A percentile compares a stretch with the other conserved stretches of the same genome.
Conservation (phyloP, 2,797 vertebrate species). For the Phalanger gymnotis region DNA sequence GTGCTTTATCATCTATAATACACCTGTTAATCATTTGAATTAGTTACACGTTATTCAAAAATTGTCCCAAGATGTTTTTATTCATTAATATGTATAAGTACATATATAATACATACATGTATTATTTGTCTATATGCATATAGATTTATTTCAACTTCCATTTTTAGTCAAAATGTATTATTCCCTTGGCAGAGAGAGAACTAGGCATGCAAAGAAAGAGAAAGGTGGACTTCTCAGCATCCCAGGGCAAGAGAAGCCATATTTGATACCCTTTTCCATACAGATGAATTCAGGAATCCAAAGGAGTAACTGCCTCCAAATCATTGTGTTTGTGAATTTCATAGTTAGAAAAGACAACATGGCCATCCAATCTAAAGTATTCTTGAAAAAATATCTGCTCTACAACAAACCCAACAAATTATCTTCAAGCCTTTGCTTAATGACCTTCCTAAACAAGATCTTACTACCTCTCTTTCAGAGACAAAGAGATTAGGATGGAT, state of each 20-base stretch:
- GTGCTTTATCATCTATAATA: neutral
- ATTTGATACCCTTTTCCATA: neutral
- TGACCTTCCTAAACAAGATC: neutral
- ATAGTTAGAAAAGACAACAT: neutral
- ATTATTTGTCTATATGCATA: neutral
- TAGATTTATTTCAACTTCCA: neutral
- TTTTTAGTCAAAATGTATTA: neutral
- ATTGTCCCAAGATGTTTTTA: neutral
- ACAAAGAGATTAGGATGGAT: neutral
- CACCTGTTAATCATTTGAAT: neutral
- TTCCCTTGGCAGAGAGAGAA: neutral
- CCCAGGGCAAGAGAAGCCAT: neutral
- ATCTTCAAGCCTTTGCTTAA: neutral
- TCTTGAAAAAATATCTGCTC: neutral
- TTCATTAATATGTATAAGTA: neutral
- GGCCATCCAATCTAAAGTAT: neutral
- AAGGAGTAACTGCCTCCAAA: neutral
- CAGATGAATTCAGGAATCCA: neutral
- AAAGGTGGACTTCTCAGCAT: neutral
- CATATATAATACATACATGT: neutral
- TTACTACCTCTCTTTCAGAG: neutral
- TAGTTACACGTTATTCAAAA: neutral
- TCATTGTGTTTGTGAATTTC: neutral
- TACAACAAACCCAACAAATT: neutral
- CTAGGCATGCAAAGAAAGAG: neutral